These are phyloP conservation scores for Ormyrus nitidulus DNA, from an alignment of 2,888 invertebrate genomes.

Conservation along the genomic window DNA sequence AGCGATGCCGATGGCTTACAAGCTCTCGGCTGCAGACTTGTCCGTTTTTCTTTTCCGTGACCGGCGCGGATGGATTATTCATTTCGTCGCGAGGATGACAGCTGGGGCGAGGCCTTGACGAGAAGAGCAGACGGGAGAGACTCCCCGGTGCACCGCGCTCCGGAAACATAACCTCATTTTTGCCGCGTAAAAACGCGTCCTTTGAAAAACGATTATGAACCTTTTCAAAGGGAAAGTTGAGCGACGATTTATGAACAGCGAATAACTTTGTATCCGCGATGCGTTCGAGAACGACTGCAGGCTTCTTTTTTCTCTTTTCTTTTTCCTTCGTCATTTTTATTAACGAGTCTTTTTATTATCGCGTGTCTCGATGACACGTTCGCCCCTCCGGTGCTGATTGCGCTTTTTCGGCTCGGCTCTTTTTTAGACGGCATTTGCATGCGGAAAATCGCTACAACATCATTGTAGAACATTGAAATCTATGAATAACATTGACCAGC, in stretches of 20 bases:
- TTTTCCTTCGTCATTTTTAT: not conserved
- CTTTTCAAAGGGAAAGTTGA: conserved; percentile 39
- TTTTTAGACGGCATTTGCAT: not conserved
- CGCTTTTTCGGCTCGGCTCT: not conserved
- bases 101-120: conserved; percentile 28
- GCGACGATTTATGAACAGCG: conserved; percentile 48
- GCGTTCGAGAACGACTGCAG: not conserved
- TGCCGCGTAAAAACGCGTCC: conserved; percentile 34
- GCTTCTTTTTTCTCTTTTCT: too few species aligned
- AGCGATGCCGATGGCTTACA: not conserved
- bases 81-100: conserved; percentile 57
- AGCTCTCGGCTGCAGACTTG: not conserved
- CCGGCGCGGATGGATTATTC: conserved; percentile 68
- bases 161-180: conserved; percentile 50
- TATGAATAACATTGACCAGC: too few species aligned
- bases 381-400: conserved; percentile 7
- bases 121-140: too few species aligned
- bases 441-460: too few species aligned
- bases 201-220: conserved; percentile 48
- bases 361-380: conserved; percentile 27
- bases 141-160: not conserved
- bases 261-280: conserved; percentile 47
- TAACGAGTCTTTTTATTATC: conserved; percentile 2
- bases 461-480: too few species aligned
- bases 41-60: conserved; percentile 20